Evolutionary conservation across 1,140 invertebrate genomes (phyloP), one percentile per base, ranked within the genome.

Genomic region (Drosophila equinoxialis): DNA sequence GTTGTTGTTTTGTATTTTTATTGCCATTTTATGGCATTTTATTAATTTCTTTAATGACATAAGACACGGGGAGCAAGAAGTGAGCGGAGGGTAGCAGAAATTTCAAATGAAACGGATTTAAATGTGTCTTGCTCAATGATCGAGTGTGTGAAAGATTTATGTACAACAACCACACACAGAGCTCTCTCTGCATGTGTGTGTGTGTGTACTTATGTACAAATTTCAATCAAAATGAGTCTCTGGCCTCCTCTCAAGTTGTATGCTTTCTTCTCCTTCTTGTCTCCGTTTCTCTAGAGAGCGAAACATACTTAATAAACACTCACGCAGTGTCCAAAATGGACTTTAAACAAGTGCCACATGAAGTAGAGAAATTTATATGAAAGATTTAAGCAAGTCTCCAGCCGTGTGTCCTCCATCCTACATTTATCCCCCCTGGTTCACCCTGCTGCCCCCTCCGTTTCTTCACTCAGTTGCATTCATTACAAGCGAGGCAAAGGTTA

Each of bases 401-500:
- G 64, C n/a, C 42, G 33, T 59, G 57, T 59, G 57, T 59, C 57
- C 57, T 59, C 51, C 35, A 51, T 60, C 58, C 20, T 41, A 35
- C 63, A 39, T 30, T 30, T 30, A 30, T 11, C 60, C 10, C 62
- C 65, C 70, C 62, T 64, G 42, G 48, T 35, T 1, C 20, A 54
- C 35, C 65, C 65, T 35, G 20, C 23, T 33, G 13, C 20, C 42
- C 57, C 39, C 26, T 51, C 42, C 60, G 54, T 68, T 51, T 41
- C 64, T 74, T 69, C 68, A 60, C 35, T 81, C 82, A 71, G 83
- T 79, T 86, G 83, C 83, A 87, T 87, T 87, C 83, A 87, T 87
- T 87, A 87, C 83, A 87, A 87, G 83, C 84, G 77, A 87, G 83
- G 69, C 83, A 87, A 87, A 87, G 83, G 83, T 87, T 87, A 87